These are phyloP conservation scores for Dicaeum eximium DNA, from an alignment of 2,113 vertebrate genomes.

Conservation along the genomic window DNA sequence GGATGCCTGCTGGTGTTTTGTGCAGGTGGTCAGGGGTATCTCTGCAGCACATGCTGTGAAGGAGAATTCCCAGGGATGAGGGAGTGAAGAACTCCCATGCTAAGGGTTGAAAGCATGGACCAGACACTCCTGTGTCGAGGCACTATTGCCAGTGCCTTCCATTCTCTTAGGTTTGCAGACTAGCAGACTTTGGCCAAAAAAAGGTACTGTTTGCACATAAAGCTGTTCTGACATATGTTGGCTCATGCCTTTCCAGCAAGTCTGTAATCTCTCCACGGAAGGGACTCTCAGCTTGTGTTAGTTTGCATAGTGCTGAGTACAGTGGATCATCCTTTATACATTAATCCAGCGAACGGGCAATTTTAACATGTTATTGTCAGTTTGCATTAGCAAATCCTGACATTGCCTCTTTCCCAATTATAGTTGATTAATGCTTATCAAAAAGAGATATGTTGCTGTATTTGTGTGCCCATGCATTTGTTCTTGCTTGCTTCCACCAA, in stretches of 20 bases:
- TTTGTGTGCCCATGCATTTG: neutral
- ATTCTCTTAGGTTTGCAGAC: neutral
- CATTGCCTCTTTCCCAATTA: neutral
- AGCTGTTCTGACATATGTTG: neutral
- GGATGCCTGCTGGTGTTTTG: neutral
- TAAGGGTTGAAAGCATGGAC: neutral
- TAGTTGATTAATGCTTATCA: neutral
- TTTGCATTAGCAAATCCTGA: neutral
- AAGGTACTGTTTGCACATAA: neutral
- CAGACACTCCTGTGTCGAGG: neutral
- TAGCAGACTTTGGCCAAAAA: neutral
- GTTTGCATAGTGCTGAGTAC: neutral
- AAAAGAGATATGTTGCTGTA: neutral
- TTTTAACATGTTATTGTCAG: neutral
- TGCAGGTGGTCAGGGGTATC: neutral
- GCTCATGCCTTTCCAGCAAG: neutral
- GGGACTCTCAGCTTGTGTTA: neutral
- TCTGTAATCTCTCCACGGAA: neutral
- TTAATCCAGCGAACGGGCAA: neutral
- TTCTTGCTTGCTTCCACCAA: neutral
- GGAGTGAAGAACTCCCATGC: neutral
- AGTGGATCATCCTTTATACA: neutral
- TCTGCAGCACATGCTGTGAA: neutral
- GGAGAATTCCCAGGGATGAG: neutral
- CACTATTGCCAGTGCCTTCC: neutral